Evolutionary conservation across 2,797 vertebrate species (phyloP).

Genomic region (Parotocinclus haroldoi): DNA sequence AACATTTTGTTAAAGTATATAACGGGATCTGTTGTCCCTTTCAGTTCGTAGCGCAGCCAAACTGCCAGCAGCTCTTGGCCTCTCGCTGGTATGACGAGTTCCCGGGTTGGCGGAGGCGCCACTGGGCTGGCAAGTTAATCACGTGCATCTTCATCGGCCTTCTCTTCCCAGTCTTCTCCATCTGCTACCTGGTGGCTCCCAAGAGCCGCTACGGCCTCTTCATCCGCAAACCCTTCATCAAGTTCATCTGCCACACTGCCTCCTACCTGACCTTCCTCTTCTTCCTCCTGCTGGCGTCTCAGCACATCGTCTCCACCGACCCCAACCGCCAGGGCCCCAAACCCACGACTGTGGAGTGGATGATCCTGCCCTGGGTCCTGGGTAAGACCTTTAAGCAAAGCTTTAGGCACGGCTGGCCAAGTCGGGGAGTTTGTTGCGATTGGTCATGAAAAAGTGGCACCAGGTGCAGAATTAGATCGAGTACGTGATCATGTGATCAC

Average conservation of each 20-base stretch:
- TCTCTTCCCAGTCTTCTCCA: slow-evolving; percentile 87
- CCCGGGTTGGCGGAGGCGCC: slow-evolving; percentile 92
- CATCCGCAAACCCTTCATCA: slow-evolving; percentile 97
- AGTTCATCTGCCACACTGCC: slow-evolving; percentile 98
- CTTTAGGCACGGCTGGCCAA: too few relatives aligned
- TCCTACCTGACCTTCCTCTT: slow-evolving; percentile 97
- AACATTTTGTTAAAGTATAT: too few relatives aligned
- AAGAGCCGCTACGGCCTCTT: slow-evolving; percentile 90
- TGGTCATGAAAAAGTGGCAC: too few relatives aligned
- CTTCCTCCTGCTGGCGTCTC: slow-evolving; percentile 90
- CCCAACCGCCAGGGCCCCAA: slow-evolving; percentile 79
- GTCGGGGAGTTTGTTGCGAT: too few relatives aligned
- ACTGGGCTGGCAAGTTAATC: slow-evolving; percentile 92
- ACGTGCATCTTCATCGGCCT: slow-evolving; percentile 91
- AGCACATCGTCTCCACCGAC: slow-evolving; percentile 80
- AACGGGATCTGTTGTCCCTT: slow-evolving; percentile 15
- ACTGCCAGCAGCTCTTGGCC: slow-evolving; percentile 95
- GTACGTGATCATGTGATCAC: too few relatives aligned
- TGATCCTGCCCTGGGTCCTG: slow-evolving; percentile 98
- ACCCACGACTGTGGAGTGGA: slow-evolving; percentile 93
- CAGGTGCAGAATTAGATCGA: too few relatives aligned
- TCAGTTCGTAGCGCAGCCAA: slow-evolving; percentile 97
- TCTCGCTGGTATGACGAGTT: slow-evolving; percentile 97
- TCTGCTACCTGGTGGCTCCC: slow-evolving; percentile 89
- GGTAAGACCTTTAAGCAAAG: slow-evolving; percentile 71